A percentile compares a stretch with the other conserved stretches of the same genome.
These are phyloP conservation scores for Eucera pruinosa DNA, from an alignment of 2,888 invertebrate genomes.

Conservation along the genomic window DNA sequence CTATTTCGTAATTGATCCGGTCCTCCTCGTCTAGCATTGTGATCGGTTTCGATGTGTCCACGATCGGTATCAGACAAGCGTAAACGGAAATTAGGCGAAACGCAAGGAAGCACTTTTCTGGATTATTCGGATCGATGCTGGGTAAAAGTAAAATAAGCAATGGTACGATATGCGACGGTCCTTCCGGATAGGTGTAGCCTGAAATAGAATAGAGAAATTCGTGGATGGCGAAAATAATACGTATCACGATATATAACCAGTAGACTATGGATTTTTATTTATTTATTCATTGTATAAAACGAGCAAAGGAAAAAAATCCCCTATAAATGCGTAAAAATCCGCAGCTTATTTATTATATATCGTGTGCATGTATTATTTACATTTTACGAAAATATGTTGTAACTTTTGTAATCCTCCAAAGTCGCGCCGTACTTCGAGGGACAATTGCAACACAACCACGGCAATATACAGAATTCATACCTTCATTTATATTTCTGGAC, in stretches of 20 bases:
- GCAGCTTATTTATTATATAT: too few relatives aligned
- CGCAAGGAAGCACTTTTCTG: constrained; percentile 90
- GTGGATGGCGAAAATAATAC: background rate
- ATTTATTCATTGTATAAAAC: too few relatives aligned
- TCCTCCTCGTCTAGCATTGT: constrained; percentile 92
- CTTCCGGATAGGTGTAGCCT: constrained; percentile 88
- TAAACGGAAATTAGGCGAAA: constrained; percentile 92
- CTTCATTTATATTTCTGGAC: constrained; percentile 78
- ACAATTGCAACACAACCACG: too few relatives aligned
- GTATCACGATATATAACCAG: background rate
- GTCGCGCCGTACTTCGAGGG: too few relatives aligned
- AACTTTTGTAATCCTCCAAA: too few relatives aligned
- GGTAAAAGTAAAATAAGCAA: constrained; percentile 92
- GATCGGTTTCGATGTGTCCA: constrained; percentile 93
- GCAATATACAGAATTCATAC: too few relatives aligned
- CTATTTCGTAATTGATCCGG: constrained; percentile 90
- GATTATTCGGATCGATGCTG: constrained; percentile 96
- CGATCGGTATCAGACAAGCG: constrained; percentile 91
- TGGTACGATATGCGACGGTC: constrained; percentile 92
- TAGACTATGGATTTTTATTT: too few relatives aligned
- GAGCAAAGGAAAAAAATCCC: too few relatives aligned
- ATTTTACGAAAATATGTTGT: too few relatives aligned
- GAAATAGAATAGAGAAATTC: constrained; percentile 66
- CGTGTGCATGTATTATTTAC: too few relatives aligned
- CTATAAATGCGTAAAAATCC: too few relatives aligned